Conservation (phyloP, 2,797 vertebrate genomes). For the Mycteria americana region DNA sequence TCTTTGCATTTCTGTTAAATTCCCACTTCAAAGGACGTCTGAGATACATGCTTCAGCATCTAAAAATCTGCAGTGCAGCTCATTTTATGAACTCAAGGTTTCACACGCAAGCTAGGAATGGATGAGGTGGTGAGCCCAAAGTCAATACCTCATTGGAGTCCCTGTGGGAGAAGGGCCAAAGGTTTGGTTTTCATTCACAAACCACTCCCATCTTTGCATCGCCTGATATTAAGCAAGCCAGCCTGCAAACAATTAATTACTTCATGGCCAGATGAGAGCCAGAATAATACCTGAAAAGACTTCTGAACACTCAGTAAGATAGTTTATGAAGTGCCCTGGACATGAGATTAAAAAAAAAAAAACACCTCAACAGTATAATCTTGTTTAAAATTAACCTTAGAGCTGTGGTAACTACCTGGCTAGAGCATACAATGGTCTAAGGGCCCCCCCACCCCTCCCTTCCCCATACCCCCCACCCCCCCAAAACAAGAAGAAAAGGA, state of each 20-base stretch:
- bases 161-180: background rate
- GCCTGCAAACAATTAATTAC: background rate
- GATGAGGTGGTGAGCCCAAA: background rate
- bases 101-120: background rate
- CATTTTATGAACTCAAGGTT: background rate
- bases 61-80: background rate
- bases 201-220: background rate
- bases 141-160: background rate
- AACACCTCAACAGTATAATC: background rate
- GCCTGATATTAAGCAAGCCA: background rate
- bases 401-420: conserved; percentile 9
- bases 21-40: background rate
- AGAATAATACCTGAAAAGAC: background rate
- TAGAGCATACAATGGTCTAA: background rate
- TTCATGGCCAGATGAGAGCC: background rate
- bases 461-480: background rate
- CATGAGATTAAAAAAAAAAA: background rate
- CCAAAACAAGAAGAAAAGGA: background rate
- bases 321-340: background rate
- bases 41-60: background rate
- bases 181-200: conserved; percentile 1
- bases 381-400: conserved; percentile 11
- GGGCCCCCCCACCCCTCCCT: background rate
- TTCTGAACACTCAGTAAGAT: background rate
- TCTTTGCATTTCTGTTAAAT: background rate